Percentiles rank a stretch among this genome's conserved stretches.
phyloP scores from a whole-genome alignment of 2,113 vertebrate genomes.

The Prionailurus viverrinus region DNA sequence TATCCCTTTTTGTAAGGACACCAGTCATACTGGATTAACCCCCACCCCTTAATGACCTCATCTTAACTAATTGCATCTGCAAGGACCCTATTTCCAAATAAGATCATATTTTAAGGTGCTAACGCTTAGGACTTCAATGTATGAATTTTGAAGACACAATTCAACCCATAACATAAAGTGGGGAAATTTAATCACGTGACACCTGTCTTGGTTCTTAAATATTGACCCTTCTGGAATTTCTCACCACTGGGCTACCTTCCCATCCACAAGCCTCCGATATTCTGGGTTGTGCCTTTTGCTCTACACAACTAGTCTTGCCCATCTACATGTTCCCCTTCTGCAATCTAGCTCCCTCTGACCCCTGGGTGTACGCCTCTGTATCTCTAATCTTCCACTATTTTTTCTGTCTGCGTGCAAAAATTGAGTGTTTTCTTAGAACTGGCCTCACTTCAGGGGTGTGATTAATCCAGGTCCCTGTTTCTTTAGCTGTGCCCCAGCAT shows the following conservation, averaged over 20 bases:
- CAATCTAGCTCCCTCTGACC: neutral
- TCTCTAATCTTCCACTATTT: neutral
- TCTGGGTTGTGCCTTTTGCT: neutral
- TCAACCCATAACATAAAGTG: neutral
- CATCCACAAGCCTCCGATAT: neutral
- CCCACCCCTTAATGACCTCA: neutral
- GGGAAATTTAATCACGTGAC: neutral
- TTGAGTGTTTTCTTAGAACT: neutral
- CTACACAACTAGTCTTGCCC: neutral
- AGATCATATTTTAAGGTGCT: neutral
- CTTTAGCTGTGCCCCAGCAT: neutral
- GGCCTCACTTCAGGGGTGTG: neutral
- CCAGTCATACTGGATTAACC: neutral
- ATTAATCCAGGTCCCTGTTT: neutral
- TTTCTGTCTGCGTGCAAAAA: neutral
- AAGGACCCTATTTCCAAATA: slow-evolving; percentile 6
- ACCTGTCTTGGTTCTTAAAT: slow-evolving; percentile 1
- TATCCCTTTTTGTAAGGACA: neutral
- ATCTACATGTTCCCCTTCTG: neutral
- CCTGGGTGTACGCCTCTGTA: neutral
- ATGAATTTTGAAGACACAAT: neutral
- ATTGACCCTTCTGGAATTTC: neutral
- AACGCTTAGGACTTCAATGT: neutral
- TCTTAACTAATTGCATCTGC: neutral
- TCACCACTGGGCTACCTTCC: neutral